Percentiles rank a stretch among this genome's conserved stretches.
Evolutionary conservation across 2,113 vertebrate species (phyloP).

Genomic region (Chaetorhynchus papuensis): DNA sequence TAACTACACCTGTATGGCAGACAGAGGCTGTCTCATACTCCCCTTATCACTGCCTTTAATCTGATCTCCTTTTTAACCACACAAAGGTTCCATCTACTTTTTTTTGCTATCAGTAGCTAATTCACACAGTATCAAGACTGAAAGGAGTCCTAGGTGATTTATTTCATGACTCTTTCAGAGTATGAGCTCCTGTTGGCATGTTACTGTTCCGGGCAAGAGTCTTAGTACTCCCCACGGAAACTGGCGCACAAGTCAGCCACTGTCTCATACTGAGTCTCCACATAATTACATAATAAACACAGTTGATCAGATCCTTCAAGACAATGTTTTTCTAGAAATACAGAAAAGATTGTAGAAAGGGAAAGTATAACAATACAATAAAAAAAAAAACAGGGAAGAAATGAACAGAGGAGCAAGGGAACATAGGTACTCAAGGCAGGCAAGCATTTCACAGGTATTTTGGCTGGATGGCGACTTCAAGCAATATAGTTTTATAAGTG

Average conservation of each 20-base stretch:
- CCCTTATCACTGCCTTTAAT: neutral
- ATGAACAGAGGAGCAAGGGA: conserved; percentile 19
- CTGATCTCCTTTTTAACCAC: neutral
- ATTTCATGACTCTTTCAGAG: neutral
- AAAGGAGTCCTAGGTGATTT: neutral
- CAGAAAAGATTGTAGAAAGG: neutral
- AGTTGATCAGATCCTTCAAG: neutral
- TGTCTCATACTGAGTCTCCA: neutral
- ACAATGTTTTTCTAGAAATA: neutral
- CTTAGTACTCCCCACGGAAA: neutral
- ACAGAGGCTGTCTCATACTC: neutral
- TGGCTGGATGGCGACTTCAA: conserved; percentile 38
- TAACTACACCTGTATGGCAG: neutral
- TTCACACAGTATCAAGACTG: neutral
- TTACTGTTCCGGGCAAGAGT: neutral
- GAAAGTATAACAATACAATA: neutral
- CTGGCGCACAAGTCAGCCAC: neutral
- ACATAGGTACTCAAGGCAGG: conserved; percentile 42
- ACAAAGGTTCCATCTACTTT: neutral
- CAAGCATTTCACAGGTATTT: conserved; percentile 17
- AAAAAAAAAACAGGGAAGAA: neutral
- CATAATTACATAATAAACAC: neutral
- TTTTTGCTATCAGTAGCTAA: neutral
- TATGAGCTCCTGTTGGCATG: neutral
- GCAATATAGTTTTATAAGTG: conserved; percentile 63